Evolutionary conservation across 2,113 vertebrate genomes (phyloP).

Genomic region (Corythoichthys haematopterus): DNA sequence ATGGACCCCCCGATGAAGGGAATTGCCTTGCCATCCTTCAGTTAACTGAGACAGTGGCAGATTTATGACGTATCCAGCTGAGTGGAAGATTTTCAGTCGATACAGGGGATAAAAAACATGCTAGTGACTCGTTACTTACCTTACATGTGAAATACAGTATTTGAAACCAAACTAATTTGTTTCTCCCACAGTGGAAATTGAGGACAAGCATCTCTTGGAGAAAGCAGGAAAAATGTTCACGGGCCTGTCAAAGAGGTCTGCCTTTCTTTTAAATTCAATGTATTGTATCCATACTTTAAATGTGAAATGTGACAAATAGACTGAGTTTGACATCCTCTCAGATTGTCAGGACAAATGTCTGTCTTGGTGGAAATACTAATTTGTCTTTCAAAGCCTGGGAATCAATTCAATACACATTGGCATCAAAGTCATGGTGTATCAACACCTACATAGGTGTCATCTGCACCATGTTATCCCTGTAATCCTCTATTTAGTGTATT

Average conservation of each 20-base stretch:
- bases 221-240: not conserved
- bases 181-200: not conserved
- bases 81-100: conserved; percentile 55
- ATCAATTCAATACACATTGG: conserved; percentile 49
- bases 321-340: conserved; percentile 3
- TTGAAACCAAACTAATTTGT: conserved; percentile 17
- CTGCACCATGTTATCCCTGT: conserved; percentile 51
- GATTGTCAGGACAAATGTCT: conserved; percentile 54
- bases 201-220: not conserved
- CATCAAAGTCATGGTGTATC: conserved; percentile 58
- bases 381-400: conserved; percentile 54
- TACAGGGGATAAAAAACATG: conserved; percentile 37
- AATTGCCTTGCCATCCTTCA: conserved; percentile 66
- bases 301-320: conserved; percentile 30
- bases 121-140: not conserved
- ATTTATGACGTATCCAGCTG: conserved; percentile 72
- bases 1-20: conserved; percentile 53
- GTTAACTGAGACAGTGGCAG: conserved; percentile 54
- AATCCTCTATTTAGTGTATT: conserved; percentile 59
- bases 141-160: not conserved
- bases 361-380: conserved; percentile 33
- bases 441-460: conserved; percentile 52
- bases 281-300: conserved; percentile 32
- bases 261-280: conserved; percentile 42
- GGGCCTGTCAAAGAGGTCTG: not conserved